Conservation (phyloP, 2,888 invertebrate species). For the Metalampra italica region DNA sequence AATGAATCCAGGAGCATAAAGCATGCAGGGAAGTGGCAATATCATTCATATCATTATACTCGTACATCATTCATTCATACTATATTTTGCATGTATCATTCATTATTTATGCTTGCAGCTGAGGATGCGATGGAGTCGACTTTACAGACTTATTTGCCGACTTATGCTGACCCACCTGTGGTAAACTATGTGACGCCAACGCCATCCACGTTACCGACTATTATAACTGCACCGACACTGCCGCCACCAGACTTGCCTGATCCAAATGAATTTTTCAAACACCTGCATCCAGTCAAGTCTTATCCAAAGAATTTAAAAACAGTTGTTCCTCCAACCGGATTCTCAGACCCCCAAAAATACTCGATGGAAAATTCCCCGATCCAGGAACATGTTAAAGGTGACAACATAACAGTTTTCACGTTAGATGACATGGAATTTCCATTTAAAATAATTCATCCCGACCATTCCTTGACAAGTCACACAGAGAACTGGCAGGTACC, state of each 20-base stretch:
- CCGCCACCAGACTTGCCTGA: slow-evolving; percentile 38
- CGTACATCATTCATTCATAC: slow-evolving; percentile 22
- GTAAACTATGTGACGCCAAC: slow-evolving; percentile 54
- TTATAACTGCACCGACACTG: slow-evolving; percentile 36
- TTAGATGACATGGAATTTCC: slow-evolving; percentile 35
- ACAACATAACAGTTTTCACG: slow-evolving; percentile 48
- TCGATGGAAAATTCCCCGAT: slow-evolving; percentile 5
- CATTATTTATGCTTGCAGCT: slow-evolving; percentile 59
- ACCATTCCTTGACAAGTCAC: slow-evolving; percentile 23
- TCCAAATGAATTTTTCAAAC: slow-evolving; percentile 40
- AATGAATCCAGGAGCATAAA: neutral
- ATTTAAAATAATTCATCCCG: slow-evolving; percentile 35
- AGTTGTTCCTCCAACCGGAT: slow-evolving; percentile 19
- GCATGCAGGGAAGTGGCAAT: neutral
- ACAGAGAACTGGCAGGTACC: slow-evolving; percentile 19
- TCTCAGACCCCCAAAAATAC: slow-evolving; percentile 17
- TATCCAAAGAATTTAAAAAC: slow-evolving; percentile 36
- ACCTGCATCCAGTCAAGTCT: slow-evolving; percentile 41
- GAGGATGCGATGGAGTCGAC: slow-evolving; percentile 40
- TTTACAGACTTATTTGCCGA: slow-evolving; percentile 39
- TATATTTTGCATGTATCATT: slow-evolving; percentile 10
- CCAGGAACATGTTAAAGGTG: slow-evolving; percentile 15
- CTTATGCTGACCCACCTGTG: slow-evolving; percentile 24
- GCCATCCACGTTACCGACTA: slow-evolving; percentile 14
- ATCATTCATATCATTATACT: slow-evolving; percentile 16